These are phyloP conservation scores for Gibbula magus DNA, from an alignment of 2,888 invertebrate species.

Conservation along the genomic window DNA sequence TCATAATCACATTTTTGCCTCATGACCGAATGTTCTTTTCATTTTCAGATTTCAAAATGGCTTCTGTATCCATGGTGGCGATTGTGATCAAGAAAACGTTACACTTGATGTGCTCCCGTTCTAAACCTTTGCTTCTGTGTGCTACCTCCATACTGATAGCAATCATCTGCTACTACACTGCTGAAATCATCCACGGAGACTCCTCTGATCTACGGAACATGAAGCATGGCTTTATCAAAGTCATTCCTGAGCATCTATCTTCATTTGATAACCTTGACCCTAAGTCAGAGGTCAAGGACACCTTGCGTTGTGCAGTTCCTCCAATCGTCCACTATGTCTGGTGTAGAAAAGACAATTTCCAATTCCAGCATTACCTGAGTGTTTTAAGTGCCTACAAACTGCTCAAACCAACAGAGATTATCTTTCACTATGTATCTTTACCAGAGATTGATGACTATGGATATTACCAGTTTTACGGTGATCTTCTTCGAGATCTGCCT, in stretches of 20 bases:
- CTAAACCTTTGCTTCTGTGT: no score
- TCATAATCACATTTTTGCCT: no score
- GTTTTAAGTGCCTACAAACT: constrained; percentile 56
- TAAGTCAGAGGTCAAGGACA: constrained; percentile 20
- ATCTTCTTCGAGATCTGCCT: constrained; percentile 53
- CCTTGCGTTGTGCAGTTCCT: constrained; percentile 27
- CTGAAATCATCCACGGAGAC: constrained; percentile 3
- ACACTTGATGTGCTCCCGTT: no score
- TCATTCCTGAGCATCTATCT: constrained; percentile 39
- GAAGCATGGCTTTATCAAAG: constrained; percentile 36
- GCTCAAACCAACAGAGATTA: constrained; percentile 53
- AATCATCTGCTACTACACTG: no score
- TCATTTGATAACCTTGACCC: constrained; percentile 6
- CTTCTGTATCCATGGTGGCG: no score
- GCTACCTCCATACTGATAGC: no score
- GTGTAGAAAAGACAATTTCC: constrained; percentile 58
- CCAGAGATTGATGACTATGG: constrained; percentile 49
- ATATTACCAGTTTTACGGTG: constrained; percentile 55
- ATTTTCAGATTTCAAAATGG: no score
- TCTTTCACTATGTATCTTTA: constrained; percentile 47
- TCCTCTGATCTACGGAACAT: constrained; percentile 24
- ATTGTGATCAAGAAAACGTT: no score
- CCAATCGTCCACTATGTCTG: constrained; percentile 57
- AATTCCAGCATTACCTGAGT: constrained; percentile 61
- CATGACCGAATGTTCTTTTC: no score